Evolutionary conservation across 2,888 invertebrate species (phyloP), one percentile per base, ranked within the genome.

Genomic region (Microctonus aethiopoides): DNA sequence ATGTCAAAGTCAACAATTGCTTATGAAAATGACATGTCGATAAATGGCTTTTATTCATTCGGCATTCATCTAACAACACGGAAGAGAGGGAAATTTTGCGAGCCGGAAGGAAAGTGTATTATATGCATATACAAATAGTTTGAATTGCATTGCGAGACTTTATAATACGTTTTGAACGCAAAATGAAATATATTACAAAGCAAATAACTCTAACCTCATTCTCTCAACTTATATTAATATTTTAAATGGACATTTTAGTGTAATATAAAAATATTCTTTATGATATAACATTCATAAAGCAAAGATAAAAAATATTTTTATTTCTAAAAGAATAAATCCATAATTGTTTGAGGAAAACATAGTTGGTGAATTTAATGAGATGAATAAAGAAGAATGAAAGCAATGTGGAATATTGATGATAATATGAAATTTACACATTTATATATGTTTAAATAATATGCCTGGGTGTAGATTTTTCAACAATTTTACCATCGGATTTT

Each of bases 401-500:
- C 3, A 22, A 22, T 10, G 22, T 16, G 2, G 52, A 54, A 54
- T 54, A 54, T 26, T n/a, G n/a, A n/a, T n/a, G n/a, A n/a, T 16
- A 7, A 54, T 39, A 39, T 39, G 16, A n/a, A 16, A 46, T 46
- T 16, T 9, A n/a, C 7, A 46, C 46, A 16, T n/a, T 46, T 46
- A 46, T 34, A 13, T 2, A n/a, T n/a, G 16, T 57, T 32, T n/a
- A 57, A 57, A 57, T 16, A 29, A 29, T 9, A 34, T 20, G 29
- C 13, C 16, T 13, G 16, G 5, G 7, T 63, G 20, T 7, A 3
- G 29, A 7, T 5, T 11, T 11, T 26, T 26, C 46, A 16, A 11
- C 63, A 16, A 10, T 64, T 54, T 34, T 34, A 34, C 13, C 54
- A 24, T 54, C n/a, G n/a, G n/a, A n/a, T 64, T 64, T 64, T 54